These are phyloP conservation scores for Galerucella calmariensis DNA, from an alignment of 2,888 invertebrate genomes.

Conservation along the genomic window DNA sequence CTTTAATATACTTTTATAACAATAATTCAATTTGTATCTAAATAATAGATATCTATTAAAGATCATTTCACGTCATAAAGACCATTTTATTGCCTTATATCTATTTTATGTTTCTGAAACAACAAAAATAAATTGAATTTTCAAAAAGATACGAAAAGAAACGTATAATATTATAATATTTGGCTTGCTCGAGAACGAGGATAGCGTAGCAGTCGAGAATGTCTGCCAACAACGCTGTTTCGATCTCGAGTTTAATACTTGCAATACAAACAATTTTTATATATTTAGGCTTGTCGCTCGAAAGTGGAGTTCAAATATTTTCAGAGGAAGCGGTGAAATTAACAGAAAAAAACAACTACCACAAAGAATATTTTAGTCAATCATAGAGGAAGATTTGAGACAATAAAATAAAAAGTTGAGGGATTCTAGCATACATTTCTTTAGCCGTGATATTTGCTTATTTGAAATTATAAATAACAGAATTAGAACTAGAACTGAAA, in stretches of 20 bases:
- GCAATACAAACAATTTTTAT: neutral
- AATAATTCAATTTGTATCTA: too few species aligned
- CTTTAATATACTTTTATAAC: too few species aligned
- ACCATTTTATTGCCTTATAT: neutral
- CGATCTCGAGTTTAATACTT: neutral
- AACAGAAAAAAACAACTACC: neutral
- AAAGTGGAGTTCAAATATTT: neutral
- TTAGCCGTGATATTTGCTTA: too few species aligned
- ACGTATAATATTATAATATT: neutral
- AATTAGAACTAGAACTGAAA: too few species aligned
- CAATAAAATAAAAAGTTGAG: too few species aligned
- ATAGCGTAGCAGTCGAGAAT: neutral
- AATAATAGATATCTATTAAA: too few species aligned
- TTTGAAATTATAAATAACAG: too few species aligned
- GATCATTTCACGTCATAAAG: neutral
- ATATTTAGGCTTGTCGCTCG: neutral
- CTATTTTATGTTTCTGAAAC: neutral
- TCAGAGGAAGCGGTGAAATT: neutral
- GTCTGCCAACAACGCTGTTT: neutral
- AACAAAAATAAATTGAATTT: constrained; percentile 4
- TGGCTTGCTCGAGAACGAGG: neutral
- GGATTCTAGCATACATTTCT: too few species aligned
- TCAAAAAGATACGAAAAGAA: neutral
- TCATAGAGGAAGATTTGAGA: neutral
- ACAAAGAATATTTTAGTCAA: neutral